These are phyloP conservation scores for Neosilurus hyrtlii DNA, from an alignment of 2,797 vertebrate genomes.

Conservation along the genomic window DNA sequence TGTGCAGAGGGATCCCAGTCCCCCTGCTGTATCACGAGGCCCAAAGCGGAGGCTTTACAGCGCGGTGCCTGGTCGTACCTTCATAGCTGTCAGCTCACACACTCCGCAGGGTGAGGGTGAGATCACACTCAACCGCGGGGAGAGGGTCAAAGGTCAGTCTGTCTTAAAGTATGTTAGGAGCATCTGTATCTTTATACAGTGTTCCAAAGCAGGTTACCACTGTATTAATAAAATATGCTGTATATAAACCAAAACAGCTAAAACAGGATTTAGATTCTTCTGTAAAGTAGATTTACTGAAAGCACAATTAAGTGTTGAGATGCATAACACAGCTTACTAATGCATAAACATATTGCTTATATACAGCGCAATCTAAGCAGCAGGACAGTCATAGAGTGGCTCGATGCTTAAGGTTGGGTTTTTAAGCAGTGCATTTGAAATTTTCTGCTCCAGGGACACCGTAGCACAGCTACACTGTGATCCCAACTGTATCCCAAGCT, in stretches of 20 bases:
- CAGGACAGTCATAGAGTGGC: neutral
- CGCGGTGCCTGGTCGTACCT: slow-evolving; percentile 90
- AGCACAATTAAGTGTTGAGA: neutral
- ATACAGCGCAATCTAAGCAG: neutral
- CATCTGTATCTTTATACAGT: slow-evolving; percentile 5
- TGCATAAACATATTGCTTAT: neutral
- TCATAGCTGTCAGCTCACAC: slow-evolving; percentile 91
- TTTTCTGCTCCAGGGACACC: neutral
- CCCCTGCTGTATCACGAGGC: slow-evolving; percentile 76
- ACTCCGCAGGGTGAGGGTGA: slow-evolving; percentile 84
- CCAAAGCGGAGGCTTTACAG: slow-evolving; percentile 95
- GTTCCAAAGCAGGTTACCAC: slow-evolving; percentile 21
- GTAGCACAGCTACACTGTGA: neutral
- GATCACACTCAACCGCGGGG: slow-evolving; percentile 82
- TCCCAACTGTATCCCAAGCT: neutral
- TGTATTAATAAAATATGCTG: neutral
- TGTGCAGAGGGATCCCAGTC: slow-evolving; percentile 73
- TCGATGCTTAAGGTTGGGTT: neutral
- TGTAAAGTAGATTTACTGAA: slow-evolving; percentile 2
- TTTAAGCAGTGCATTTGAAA: neutral
- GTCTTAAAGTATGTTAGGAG: slow-evolving; percentile 5
- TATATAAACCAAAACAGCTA: neutral
- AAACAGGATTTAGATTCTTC: neutral
- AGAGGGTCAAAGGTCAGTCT: slow-evolving; percentile 90
- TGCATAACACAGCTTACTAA: neutral